phyloP scores from a whole-genome alignment of 2,888 invertebrate species.

The Bursaphelenchus okinawaensis region DNA sequence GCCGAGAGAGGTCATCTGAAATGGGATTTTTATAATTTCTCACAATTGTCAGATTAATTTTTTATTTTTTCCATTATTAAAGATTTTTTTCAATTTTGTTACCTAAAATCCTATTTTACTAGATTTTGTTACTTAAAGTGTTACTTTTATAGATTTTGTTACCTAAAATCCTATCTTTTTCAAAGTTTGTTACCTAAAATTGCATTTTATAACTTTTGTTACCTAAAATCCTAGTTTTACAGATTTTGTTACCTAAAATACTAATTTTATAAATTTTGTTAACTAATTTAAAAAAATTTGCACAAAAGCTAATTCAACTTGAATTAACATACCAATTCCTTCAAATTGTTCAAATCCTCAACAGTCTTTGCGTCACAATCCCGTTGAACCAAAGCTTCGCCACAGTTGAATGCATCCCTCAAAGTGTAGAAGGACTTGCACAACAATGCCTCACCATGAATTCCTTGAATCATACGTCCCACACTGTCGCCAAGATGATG shows the following conservation, averaged over 20 bases:
- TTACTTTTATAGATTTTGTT: no score
- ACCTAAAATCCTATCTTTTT: no score
- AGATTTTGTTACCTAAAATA: no score
- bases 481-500: slow-evolving; percentile 40
- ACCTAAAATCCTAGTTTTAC: no score
- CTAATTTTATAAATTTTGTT: no score
- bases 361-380: slow-evolving; percentile 37
- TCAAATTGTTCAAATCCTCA: slow-evolving; percentile 35
- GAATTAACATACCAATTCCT: slow-evolving; percentile 27
- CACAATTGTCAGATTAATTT: no score
- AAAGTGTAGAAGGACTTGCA: slow-evolving; percentile 55
- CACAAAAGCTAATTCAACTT: neutral
- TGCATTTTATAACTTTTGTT: no score
- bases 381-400: slow-evolving; percentile 35
- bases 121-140: no score
- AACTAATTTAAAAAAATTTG: neutral
- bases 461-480: slow-evolving; percentile 48
- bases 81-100: no score
- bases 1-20: slow-evolving; percentile 46
- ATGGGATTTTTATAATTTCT: neutral
- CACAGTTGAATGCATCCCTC: slow-evolving; percentile 47
- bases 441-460: slow-evolving; percentile 52
- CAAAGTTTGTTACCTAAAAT: no score
- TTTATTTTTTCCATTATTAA: no score
- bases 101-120: no score